These are phyloP conservation scores for Lindbergichthys nudifrons DNA, from an alignment of 2,797 vertebrate genomes.

Conservation along the genomic window DNA sequence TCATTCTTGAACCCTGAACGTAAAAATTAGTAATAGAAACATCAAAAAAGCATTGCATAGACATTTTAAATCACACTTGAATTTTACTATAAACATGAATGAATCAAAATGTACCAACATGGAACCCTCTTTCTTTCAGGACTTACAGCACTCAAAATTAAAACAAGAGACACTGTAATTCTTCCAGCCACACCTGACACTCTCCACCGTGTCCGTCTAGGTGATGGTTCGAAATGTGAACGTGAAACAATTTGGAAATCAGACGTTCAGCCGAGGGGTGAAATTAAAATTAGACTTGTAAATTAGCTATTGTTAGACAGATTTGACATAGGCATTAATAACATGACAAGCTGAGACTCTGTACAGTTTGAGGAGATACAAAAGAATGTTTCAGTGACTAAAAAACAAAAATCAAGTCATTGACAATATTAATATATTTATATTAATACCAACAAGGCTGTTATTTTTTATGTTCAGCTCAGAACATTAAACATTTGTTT, in stretches of 20 bases:
- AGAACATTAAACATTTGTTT: constrained; percentile 84
- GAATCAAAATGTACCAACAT: constrained; percentile 81
- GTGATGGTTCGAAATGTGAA: constrained; percentile 62
- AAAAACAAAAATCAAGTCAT: constrained; percentile 77
- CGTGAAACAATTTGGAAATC: constrained; percentile 47
- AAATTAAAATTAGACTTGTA: constrained; percentile 64
- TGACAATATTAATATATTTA: constrained; percentile 86
- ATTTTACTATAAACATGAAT: constrained; percentile 87
- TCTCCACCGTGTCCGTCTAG: constrained; percentile 33
- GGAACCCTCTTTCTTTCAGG: constrained; percentile 66
- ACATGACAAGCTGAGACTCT: constrained; percentile 80
- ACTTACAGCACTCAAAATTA: constrained; percentile 71
- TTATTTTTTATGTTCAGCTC: constrained; percentile 80
- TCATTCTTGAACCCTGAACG: background rate
- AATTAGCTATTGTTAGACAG: constrained; percentile 73
- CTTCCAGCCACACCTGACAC: constrained; percentile 45
- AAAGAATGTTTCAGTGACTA: constrained; percentile 76
- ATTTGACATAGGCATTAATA: constrained; percentile 76
- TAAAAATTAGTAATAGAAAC: background rate
- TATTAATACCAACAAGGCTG: constrained; percentile 89
- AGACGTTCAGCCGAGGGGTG: constrained; percentile 38
- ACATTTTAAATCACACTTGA: constrained; percentile 82
- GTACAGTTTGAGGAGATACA: constrained; percentile 83
- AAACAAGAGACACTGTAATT: constrained; percentile 63
- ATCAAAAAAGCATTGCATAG: constrained; percentile 51